Conservation (phyloP, 2,113 vertebrate species). For the Mormyrus iriodes region DNA sequence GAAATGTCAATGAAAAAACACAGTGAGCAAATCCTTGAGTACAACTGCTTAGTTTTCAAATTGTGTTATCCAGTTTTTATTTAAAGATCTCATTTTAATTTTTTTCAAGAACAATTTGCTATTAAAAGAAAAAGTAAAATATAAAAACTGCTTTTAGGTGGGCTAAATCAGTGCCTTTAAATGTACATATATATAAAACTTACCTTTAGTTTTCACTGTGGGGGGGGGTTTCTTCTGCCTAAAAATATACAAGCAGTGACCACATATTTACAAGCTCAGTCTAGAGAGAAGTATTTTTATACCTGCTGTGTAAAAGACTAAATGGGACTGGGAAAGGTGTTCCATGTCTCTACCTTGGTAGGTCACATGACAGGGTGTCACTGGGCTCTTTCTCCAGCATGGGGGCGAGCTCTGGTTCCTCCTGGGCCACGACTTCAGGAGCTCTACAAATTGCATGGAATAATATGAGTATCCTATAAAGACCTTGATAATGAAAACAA, state of each 20-base stretch:
- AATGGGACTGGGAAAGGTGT: not conserved
- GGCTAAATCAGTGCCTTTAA: not conserved
- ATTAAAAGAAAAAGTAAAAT: not conserved
- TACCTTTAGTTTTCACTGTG: conserved; percentile 41
- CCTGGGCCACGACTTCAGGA: not conserved
- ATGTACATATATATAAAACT: not conserved
- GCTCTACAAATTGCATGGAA: not conserved
- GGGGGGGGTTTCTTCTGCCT: conserved; percentile 31
- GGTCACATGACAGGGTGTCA: not conserved
- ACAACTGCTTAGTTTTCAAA: not conserved
- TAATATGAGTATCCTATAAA: not conserved
- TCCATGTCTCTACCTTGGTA: not conserved
- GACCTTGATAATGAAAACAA: not conserved
- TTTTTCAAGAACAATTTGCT: not conserved
- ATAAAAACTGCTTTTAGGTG: not conserved
- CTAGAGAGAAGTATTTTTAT: not conserved
- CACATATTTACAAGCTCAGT: not conserved
- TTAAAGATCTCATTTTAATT: not conserved
- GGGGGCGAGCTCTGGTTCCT: not conserved
- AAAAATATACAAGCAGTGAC: conserved; percentile 18
- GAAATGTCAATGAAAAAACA: not conserved
- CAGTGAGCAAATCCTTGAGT: no score
- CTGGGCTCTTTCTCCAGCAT: not conserved
- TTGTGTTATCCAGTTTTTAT: not conserved
- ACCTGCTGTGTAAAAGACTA: not conserved